Percentiles rank a stretch among this genome's conserved stretches.
Evolutionary conservation across 2,113 vertebrate genomes (phyloP).

Genomic region (Ammodytes dubius): DNA sequence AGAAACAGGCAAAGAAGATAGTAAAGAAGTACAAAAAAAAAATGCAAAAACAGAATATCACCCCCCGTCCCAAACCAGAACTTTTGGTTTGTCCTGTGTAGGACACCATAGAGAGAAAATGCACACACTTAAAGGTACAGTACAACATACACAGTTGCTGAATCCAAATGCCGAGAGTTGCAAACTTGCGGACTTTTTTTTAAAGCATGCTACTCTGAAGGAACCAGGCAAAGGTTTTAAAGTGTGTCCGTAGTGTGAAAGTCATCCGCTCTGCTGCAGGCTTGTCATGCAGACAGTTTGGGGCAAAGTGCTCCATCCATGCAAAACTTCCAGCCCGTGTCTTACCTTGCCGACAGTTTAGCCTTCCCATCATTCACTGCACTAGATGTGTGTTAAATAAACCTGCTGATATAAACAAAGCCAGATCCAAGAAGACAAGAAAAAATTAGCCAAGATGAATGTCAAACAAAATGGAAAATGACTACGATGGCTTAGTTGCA

Average conservation of each 20-base stretch:
- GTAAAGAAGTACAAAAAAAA: background rate
- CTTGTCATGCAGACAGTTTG: constrained; percentile 60
- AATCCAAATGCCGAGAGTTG: constrained; percentile 51
- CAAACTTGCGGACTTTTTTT: constrained; percentile 41
- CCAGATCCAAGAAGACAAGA: constrained; percentile 60
- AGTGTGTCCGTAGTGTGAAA: constrained; percentile 19
- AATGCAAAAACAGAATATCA: constrained; percentile 25
- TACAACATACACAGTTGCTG: constrained; percentile 49
- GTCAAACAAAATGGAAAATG: constrained; percentile 10
- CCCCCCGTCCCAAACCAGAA: background rate
- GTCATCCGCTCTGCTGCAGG: constrained; percentile 44
- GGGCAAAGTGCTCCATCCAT: constrained; percentile 63
- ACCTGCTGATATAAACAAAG: constrained; percentile 69
- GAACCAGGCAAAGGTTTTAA: constrained; percentile 31
- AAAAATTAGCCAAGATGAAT: constrained; percentile 27
- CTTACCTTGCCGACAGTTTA: constrained; percentile 65
- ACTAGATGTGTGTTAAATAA: constrained; percentile 68
- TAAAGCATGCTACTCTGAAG: constrained; percentile 60
- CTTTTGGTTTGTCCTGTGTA: constrained; percentile 24
- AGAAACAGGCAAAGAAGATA: background rate
- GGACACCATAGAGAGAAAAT: constrained; percentile 17
- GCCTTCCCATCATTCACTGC: constrained; percentile 65
- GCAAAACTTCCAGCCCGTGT: constrained; percentile 56
- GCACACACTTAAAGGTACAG: constrained; percentile 30
- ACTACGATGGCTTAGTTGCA: background rate